These are phyloP conservation scores for Macroglossus sobrinus DNA, from an alignment of 2,113 vertebrate species.

Conservation along the genomic window DNA sequence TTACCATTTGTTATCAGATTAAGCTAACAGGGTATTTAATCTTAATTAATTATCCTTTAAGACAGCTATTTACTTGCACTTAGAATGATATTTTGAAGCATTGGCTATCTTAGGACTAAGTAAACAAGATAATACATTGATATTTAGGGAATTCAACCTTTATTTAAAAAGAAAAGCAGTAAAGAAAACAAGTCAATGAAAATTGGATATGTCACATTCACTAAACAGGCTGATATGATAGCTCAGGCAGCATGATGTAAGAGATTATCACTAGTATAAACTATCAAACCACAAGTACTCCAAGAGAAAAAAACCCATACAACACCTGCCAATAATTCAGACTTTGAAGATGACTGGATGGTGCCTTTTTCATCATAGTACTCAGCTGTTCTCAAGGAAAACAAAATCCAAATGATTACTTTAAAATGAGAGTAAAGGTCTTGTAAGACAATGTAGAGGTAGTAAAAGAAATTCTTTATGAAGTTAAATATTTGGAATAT, in stretches of 20 bases:
- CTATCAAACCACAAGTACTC: slow-evolving; percentile 57
- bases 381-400: slow-evolving; percentile 44
- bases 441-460: neutral
- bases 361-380: neutral
- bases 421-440: slow-evolving; percentile 20
- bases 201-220: slow-evolving; percentile 20
- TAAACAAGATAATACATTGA: slow-evolving; percentile 4
- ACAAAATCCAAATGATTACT: slow-evolving; percentile 37
- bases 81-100: neutral
- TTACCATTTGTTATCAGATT: slow-evolving; percentile 36
- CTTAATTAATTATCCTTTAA: slow-evolving; percentile 38
- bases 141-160: slow-evolving; percentile 13
- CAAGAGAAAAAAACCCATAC: neutral
- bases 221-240: slow-evolving; percentile 17
- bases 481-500: neutral
- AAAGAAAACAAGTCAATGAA: slow-evolving; percentile 32
- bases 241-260: slow-evolving; percentile 15
- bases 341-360: neutral
- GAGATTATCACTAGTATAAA: slow-evolving; percentile 52
- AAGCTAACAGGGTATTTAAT: neutral
- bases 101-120: slow-evolving; percentile 19
- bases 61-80: neutral
- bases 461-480: slow-evolving; percentile 23
- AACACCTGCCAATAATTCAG: slow-evolving; percentile 51
- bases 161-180: slow-evolving; percentile 49